Conservation (phyloP, 2,888 invertebrate species). For the Phania funesta region DNA sequence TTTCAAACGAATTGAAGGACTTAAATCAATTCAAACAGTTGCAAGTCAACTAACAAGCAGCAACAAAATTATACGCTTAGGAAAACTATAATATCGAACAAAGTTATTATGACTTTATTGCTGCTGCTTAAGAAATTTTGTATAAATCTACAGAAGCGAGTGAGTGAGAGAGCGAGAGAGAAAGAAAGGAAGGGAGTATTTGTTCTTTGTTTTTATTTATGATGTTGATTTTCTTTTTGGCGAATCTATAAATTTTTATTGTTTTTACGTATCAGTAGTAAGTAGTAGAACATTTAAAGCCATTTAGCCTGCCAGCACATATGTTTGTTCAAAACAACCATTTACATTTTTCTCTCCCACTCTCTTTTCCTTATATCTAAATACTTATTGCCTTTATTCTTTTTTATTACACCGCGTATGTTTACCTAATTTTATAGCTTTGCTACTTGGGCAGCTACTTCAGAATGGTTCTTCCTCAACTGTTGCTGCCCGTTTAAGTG, state of each 20-base stretch:
- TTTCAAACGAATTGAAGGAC: background rate
- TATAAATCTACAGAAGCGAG: background rate
- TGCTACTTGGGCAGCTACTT: slow-evolving; percentile 40
- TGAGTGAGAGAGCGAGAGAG: background rate
- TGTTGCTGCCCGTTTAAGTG: slow-evolving; percentile 10
- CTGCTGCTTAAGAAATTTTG: slow-evolving; percentile 7
- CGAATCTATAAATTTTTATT: slow-evolving; percentile 61
- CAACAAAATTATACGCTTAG: slow-evolving; percentile 24
- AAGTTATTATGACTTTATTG: slow-evolving; percentile 30
- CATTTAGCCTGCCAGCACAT: slow-evolving; percentile 19
- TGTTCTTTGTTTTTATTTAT: slow-evolving; percentile 21
- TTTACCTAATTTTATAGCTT: slow-evolving; percentile 59
- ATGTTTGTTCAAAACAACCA: slow-evolving; percentile 22
- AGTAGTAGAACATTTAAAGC: slow-evolving; percentile 22
- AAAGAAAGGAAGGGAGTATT: background rate
- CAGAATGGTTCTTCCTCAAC: slow-evolving; percentile 1
- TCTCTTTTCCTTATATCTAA: background rate
- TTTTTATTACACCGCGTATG: slow-evolving; percentile 58
- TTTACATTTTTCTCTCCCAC: slow-evolving; percentile 3
- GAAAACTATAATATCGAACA: slow-evolving; percentile 52
- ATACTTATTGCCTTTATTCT: slow-evolving; percentile 9
- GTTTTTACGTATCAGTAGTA: slow-evolving; percentile 32
- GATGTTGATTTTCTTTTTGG: slow-evolving; percentile 41
- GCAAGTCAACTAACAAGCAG: slow-evolving; percentile 27
- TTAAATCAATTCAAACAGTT: slow-evolving; percentile 23